A percentile compares a stretch with the other conserved stretches of the same genome.
These are phyloP conservation scores for Palythoa grandis DNA, from an alignment of 92 coral and sea anemone species.

Conservation along the genomic window DNA sequence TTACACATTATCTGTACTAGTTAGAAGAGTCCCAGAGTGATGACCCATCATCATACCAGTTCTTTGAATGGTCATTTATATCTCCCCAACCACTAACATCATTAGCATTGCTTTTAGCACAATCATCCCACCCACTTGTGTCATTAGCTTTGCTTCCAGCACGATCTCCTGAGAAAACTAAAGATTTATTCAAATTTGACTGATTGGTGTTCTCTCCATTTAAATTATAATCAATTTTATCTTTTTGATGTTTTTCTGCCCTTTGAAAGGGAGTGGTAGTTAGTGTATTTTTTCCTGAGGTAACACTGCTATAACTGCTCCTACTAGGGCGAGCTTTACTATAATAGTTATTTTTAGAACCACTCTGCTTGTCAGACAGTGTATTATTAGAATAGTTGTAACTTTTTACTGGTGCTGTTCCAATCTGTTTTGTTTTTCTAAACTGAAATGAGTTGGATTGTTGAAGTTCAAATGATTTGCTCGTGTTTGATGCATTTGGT, in stretches of 20 bases:
- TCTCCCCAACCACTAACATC: conserved; percentile 69
- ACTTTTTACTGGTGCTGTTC: background rate
- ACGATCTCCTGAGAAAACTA: conserved; percentile 41
- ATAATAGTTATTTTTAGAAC: background rate
- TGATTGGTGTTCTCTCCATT: background rate
- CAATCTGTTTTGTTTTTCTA: background rate
- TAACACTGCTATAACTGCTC: background rate
- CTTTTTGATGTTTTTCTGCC: background rate
- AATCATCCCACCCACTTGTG: background rate
- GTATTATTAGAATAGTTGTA: background rate
- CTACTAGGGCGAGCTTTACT: background rate
- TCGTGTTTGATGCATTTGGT: background rate
- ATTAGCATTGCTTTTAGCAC: background rate
- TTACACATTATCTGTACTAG: too few species aligned
- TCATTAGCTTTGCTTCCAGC: background rate
- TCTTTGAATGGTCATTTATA: conserved; percentile 39
- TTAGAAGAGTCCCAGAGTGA: conserved; percentile 57
- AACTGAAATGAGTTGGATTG: background rate
- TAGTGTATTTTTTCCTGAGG: background rate
- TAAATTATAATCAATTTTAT: background rate
- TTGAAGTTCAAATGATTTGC: background rate
- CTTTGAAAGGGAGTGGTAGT: background rate
- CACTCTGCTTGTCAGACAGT: background rate
- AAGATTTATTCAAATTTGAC: conserved; percentile 68
- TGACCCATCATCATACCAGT: conserved; percentile 78